phyloP scores from a whole-genome alignment of 1,140 invertebrate genomes.

The Procambarus virginalis region DNA sequence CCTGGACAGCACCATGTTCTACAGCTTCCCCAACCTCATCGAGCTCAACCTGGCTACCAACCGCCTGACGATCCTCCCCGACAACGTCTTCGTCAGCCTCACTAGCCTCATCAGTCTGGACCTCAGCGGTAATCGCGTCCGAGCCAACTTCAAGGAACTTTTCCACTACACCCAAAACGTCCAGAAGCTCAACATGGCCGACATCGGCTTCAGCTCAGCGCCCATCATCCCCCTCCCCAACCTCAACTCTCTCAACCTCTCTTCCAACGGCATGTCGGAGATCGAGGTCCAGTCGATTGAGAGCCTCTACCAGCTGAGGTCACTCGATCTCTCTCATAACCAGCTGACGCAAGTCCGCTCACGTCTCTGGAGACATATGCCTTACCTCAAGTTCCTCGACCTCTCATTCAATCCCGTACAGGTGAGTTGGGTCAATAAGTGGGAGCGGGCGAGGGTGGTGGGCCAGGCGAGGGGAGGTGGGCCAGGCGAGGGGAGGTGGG shows the following conservation, averaged over 20 bases:
- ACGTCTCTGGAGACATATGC: conserved; percentile 74
- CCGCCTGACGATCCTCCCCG: conserved; percentile 87
- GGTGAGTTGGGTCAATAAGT: conserved; percentile 20
- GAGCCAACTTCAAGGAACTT: conserved; percentile 91
- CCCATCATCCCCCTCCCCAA: conserved; percentile 83
- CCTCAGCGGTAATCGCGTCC: conserved; percentile 85
- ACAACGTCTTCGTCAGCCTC: conserved; percentile 90
- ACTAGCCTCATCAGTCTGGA: conserved; percentile 84
- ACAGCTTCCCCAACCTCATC: conserved; percentile 85
- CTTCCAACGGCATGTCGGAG: conserved; percentile 80
- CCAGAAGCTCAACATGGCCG: conserved; percentile 82
- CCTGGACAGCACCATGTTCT: conserved; percentile 90
- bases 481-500: not conserved
- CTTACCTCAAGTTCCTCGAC: conserved; percentile 70
- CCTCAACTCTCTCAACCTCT: conserved; percentile 84
- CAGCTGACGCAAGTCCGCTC: conserved; percentile 80
- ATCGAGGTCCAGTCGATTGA: conserved; percentile 68
- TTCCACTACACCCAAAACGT: conserved; percentile 89
- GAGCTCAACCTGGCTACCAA: conserved; percentile 86
- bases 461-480: not conserved
- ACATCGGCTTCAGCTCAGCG: conserved; percentile 83
- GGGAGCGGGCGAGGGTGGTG: too few relatives aligned
- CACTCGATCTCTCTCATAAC: conserved; percentile 81
- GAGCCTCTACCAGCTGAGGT: conserved; percentile 79
- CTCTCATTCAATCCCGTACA: conserved; percentile 70